A percentile compares a stretch with the other conserved stretches of the same genome.
phyloP scores from a whole-genome alignment of 1,140 invertebrate species.

The Thaumetopoea pityocampa region DNA sequence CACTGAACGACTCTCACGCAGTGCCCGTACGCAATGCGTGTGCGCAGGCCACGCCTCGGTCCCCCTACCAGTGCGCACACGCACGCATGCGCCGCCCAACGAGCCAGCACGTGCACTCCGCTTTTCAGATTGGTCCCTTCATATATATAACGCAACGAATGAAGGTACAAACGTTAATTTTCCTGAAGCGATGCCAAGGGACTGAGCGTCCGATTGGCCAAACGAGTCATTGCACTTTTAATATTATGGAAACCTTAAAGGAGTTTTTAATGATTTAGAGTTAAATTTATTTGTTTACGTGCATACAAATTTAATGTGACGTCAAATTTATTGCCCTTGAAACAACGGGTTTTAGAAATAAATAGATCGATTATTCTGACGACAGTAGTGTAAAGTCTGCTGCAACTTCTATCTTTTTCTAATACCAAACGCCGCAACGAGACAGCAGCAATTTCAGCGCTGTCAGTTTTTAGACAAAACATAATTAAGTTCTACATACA shows the following conservation, averaged over 20 bases:
- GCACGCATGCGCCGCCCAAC: conserved; percentile 47
- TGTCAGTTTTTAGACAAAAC: too few relatives aligned
- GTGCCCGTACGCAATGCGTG: conserved; percentile 59
- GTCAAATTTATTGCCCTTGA: too few relatives aligned
- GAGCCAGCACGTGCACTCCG: conserved; percentile 30
- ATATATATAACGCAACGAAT: conserved; percentile 35
- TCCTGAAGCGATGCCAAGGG: conserved; percentile 44
- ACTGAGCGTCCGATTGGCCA: conserved; percentile 33
- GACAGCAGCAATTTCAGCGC: too few relatives aligned
- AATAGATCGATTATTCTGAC: too few relatives aligned
- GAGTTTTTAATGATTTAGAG: conserved; percentile 4
- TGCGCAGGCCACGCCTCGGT: conserved; percentile 42
- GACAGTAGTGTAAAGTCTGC: too few relatives aligned
- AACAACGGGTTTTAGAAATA: too few relatives aligned
- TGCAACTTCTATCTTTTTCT: too few relatives aligned
- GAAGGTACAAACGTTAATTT: conserved; percentile 41
- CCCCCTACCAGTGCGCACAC: conserved; percentile 27
- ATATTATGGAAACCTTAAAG: conserved; percentile 3
- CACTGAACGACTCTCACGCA: conserved; percentile 40
- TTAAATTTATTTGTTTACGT: too few relatives aligned
- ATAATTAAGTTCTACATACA: too few relatives aligned
- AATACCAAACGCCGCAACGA: too few relatives aligned
- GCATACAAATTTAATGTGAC: too few relatives aligned
- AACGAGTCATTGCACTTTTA: conserved; percentile 6
- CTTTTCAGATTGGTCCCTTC: conserved; percentile 63